These are phyloP conservation scores for Netelia virgata DNA, from an alignment of 2,888 invertebrate genomes.

Conservation along the genomic window DNA sequence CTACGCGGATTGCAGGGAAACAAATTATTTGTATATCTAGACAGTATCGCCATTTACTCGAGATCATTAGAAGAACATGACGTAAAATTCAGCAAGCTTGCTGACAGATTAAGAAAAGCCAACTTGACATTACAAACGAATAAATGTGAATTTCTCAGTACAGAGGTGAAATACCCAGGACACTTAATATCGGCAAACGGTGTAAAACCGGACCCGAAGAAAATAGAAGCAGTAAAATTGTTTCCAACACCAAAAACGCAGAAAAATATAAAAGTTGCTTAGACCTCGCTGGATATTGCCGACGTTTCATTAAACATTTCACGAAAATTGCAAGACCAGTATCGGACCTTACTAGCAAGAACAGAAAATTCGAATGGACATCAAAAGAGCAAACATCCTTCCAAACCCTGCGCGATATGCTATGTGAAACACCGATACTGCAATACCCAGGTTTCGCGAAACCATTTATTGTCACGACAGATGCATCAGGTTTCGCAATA, in stretches of 20 bases:
- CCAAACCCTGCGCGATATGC: background rate
- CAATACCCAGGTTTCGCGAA: no score
- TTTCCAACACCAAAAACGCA: no score
- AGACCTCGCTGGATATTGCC: background rate
- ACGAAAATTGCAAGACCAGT: background rate
- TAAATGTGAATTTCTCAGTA: constrained; percentile 5
- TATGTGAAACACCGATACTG: no score
- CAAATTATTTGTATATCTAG: background rate
- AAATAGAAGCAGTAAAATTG: background rate
- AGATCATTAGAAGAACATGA: background rate
- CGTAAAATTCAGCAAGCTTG: no score
- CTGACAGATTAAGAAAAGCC: no score
- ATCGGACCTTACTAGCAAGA: background rate
- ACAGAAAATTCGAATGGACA: background rate
- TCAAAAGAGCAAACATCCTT: background rate
- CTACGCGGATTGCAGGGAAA: background rate
- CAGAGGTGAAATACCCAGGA: background rate
- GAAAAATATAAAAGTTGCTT: background rate
- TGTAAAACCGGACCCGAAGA: background rate
- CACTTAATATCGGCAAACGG: background rate
- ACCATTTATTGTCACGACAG: background rate
- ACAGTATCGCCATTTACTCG: background rate
- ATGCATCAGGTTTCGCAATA: background rate
- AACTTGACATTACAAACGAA: no score
- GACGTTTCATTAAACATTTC: background rate